Evolutionary conservation across 2,888 invertebrate genomes (phyloP), one percentile per base, ranked within the genome.

Genomic region (Germaria angustata): DNA sequence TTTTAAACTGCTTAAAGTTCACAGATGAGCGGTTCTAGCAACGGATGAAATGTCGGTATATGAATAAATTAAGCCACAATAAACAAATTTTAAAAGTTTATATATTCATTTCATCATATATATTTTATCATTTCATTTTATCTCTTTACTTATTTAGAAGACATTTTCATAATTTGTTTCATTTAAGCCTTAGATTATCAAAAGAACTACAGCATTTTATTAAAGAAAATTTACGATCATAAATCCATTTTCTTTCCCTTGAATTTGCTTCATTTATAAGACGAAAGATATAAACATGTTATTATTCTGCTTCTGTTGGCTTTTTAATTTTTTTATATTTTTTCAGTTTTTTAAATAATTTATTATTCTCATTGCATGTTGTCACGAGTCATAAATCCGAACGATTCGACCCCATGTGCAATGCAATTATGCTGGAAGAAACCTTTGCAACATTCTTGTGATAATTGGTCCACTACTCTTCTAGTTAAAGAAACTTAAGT

Each of bases 381-480:
- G 82, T 79, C 75, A 79, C 82, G 82, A 82, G 75, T 79, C 82
- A 82, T 82, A 82, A 82, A 79, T 75, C 59, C 69, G 15, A 55
- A 63, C 61, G 44, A 69, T 69, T 71, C 69, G 65, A 79, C 73
- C 73, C 71, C 65, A 82, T 69, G 69, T 65, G 73, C 57, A 75
- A 49, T 82, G 79, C 71, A 66, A 75, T 79, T 79, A 69, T 55
- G 53, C 2, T 44, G 22, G 22, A 57, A 61, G 28, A 36, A 44
- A 66, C n/a, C 22, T 53, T 61, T 73, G 51, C 59, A 36, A 65
- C 57, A 59, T 34, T 69, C 24, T 66, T 72, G 49, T 72, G 49
- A 57, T 41, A 51, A 51, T 69, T 69, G 61, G 6, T 11, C n/a
- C 17, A 17, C 41, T 63, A 63, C 69, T 6, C 5, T 46, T 15